phyloP scores from a whole-genome alignment of 2,797 vertebrate genomes.

The Paedocypris micromegethes region DNA sequence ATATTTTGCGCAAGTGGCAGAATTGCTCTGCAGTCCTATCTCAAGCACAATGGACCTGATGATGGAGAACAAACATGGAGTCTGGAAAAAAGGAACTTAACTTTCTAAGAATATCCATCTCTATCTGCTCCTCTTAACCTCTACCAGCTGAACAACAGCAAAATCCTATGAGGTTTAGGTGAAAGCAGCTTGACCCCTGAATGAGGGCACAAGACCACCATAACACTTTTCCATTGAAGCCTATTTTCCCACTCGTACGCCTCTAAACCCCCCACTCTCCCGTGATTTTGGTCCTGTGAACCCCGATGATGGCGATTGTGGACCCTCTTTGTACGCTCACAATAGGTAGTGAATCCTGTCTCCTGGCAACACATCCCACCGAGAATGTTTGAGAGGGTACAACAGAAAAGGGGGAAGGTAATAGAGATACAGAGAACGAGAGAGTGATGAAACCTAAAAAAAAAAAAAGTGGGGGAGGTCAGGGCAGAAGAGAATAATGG shows the following conservation, averaged over 20 bases:
- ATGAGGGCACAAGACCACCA: slow-evolving; percentile 27
- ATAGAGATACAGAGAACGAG: slow-evolving; percentile 16
- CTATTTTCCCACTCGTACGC: not conserved
- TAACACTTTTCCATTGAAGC: not conserved
- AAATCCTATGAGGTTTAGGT: slow-evolving; percentile 11
- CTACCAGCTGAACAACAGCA: slow-evolving; percentile 37
- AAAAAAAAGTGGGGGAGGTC: slow-evolving; percentile 28
- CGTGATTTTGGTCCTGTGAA: slow-evolving; percentile 44
- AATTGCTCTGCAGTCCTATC: not conserved
- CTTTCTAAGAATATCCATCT: slow-evolving; percentile 47
- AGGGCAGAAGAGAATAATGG: slow-evolving; percentile 25
- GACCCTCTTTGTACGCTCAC: slow-evolving; percentile 65
- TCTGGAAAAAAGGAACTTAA: slow-evolving; percentile 9
- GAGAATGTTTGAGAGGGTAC: slow-evolving; percentile 59
- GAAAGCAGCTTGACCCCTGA: slow-evolving; percentile 17
- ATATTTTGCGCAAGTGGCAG: not conserved
- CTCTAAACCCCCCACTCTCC: slow-evolving; percentile 38
- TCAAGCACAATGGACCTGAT: not conserved
- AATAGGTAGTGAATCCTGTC: slow-evolving; percentile 71
- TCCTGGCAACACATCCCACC: slow-evolving; percentile 73
- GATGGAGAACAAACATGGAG: not conserved
- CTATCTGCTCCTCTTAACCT: slow-evolving; percentile 18
- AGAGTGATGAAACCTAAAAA: slow-evolving; percentile 14
- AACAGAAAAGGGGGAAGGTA: slow-evolving; percentile 34
- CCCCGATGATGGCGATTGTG: slow-evolving; percentile 59